Evolutionary conservation across 2,888 invertebrate species (phyloP).

Genomic region (Herminia tarsipennalis): DNA sequence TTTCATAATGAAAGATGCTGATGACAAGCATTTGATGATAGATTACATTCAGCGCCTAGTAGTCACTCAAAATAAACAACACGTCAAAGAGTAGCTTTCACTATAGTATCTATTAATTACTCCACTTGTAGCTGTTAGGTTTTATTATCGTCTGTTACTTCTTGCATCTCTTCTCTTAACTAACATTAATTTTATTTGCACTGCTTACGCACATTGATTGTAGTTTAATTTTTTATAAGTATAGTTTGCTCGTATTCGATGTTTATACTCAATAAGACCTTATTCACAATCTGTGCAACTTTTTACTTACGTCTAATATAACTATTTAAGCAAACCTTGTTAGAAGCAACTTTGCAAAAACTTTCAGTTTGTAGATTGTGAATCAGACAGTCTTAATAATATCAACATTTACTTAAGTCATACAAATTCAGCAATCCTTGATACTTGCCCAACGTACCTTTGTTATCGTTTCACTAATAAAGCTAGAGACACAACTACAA

Average conservation of each 20-base stretch:
- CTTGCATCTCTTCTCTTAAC: constrained; percentile 37
- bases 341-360: no score
- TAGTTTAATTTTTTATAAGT: constrained; percentile 45
- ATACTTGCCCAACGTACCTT: constrained; percentile 36
- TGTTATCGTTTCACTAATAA: constrained; percentile 37
- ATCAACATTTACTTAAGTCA: constrained; percentile 18
- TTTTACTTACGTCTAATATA: neutral
- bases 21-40: constrained; percentile 65
- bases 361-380: constrained; percentile 20
- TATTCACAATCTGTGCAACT: constrained; percentile 19
- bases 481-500: constrained; percentile 18
- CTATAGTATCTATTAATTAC: constrained; percentile 40
- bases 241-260: constrained; percentile 56
- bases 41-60: constrained; percentile 40
- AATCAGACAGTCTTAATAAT: constrained; percentile 22
- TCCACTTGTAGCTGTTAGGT: constrained; percentile 42
- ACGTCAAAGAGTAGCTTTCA: constrained; percentile 44
- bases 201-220: constrained; percentile 73
- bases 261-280: constrained; percentile 25
- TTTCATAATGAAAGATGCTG: constrained; percentile 63
- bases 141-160: constrained; percentile 40
- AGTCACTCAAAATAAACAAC: constrained; percentile 27
- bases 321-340: no score
- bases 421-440: constrained; percentile 21
- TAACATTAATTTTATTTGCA: constrained; percentile 65